Base-by-base conservation (phyloP, 1,140 invertebrate species). In the Meloidogyne exigua region DNA sequence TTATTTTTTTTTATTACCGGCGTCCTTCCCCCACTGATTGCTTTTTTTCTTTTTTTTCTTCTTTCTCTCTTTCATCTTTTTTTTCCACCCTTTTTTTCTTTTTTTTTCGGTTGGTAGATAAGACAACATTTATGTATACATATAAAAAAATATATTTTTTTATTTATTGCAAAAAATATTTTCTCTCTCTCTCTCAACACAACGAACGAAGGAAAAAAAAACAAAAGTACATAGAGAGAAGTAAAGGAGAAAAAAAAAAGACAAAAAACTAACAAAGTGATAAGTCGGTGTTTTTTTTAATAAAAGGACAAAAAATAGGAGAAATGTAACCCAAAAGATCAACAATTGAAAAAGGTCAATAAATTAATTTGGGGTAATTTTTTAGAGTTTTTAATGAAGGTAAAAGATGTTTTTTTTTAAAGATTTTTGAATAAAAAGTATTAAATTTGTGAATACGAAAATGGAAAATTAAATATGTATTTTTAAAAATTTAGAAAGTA, bases 271-370 rank as follows among this genome's bases (percentile, higher is more conserved):
- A 57, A 42, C 28, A 28, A n/a, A 70, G 62, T 26, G 68, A 18
- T 26, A 70, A 70, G 7, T 42, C 23, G 62, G 26, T 69, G 36
- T 69, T 69, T 69, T 57, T 57, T 57, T 32, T 32, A 32, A 57
- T 57, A 57, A 57, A 44, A 57, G 18, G 49, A n/a, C 49, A 57
- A 57, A 57, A 57, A 44, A 44, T 2, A 1, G 12, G 4, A 42
- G 9, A 42, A 49, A 49, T 18, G 15, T 18, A 18, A 18, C 18
- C 44, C 44, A 49, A 5, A 49, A 18, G 18, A 49, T 49, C 44
- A 49, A 49, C 44, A 49, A 49, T 49, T 18, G 18, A 42, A 42
- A 42, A 42, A 12, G 12, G 1, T 7, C 2, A n/a, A n/a, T n/a
- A n/a, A n/a, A n/a, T n/a, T n/a, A n/a, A n/a, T n/a, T n/a, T n/a